Conservation (phyloP, 2,888 invertebrate genomes). For the Heteromyza rotundicornis region DNA sequence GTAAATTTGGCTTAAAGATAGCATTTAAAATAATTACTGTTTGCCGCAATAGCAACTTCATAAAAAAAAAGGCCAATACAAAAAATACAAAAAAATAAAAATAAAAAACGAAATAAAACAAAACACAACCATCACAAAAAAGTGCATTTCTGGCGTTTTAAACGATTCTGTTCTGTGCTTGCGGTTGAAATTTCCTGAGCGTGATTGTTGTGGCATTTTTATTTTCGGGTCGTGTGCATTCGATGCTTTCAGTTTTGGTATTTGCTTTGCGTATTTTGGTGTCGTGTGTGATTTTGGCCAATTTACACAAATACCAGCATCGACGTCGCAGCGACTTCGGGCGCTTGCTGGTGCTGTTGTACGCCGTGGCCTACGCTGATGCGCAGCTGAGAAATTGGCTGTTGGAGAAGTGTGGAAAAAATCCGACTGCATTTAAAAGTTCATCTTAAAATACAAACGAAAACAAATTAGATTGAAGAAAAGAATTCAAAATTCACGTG, state of each 20-base stretch:
- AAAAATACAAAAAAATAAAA: too few relatives aligned
- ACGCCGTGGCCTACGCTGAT: constrained; percentile 24
- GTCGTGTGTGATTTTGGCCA: constrained; percentile 26
- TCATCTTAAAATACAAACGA: too few relatives aligned
- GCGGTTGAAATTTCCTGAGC: constrained; percentile 1
- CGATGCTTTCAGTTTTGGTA: not conserved
- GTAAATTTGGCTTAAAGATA: constrained; percentile 17
- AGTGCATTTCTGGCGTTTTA: not conserved
- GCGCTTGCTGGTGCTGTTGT: constrained; percentile 19
- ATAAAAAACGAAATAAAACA: too few relatives aligned
- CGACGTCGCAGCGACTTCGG: constrained; percentile 16
- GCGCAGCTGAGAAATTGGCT: constrained; percentile 22
- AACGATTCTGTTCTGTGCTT: constrained; percentile 2
- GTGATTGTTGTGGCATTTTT: not conserved
- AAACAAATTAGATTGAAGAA: too few relatives aligned
- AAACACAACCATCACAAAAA: too few relatives aligned
- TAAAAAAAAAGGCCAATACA: not conserved
- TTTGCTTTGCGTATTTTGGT: constrained; percentile 22
- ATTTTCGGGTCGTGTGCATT: not conserved
- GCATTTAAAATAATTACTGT: constrained; percentile 38
- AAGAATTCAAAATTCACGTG: too few relatives aligned
- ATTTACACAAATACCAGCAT: constrained; percentile 20
- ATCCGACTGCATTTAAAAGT: too few relatives aligned
- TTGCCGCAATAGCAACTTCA: not conserved
- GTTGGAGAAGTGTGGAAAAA: too few relatives aligned